A percentile compares a stretch with the other conserved stretches of the same genome.
Evolutionary conservation across 2,888 invertebrate species (phyloP).

Genomic region (Hetaerina titia): DNA sequence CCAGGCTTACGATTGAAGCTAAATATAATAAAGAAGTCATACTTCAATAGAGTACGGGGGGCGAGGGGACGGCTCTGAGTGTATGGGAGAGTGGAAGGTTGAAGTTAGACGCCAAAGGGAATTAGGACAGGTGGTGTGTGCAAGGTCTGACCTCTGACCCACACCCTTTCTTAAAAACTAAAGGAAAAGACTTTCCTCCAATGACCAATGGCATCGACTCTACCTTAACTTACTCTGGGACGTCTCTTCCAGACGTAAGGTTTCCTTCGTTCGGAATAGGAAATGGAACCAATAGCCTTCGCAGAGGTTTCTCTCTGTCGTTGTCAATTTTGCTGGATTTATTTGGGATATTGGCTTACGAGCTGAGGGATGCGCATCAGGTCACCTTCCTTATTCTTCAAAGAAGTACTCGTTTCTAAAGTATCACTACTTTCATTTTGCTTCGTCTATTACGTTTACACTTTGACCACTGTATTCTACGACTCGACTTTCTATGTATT

Average conservation of each 20-base stretch:
- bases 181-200: too few species aligned
- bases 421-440: not conserved
- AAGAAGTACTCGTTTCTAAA: not conserved
- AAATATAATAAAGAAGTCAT: too few species aligned
- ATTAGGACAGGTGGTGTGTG: not conserved
- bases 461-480: too few species aligned
- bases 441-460: not conserved
- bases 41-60: too few species aligned
- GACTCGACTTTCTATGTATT: too few species aligned
- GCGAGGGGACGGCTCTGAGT: too few species aligned
- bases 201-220: not conserved
- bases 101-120: not conserved
- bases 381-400: not conserved
- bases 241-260: constrained; percentile 25
- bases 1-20: too few species aligned
- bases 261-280: constrained; percentile 26
- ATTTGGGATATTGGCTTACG: not conserved
- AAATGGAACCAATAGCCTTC: constrained; percentile 20
- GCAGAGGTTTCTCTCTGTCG: not conserved
- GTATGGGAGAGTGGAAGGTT: too few species aligned
- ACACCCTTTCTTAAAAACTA: too few species aligned
- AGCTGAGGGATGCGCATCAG: not conserved
- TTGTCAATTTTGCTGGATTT: not conserved
- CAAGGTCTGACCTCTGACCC: not conserved
- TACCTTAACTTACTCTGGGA: not conserved